These are phyloP conservation scores for Caenorhabditis inopinata DNA, from an alignment of 1,140 invertebrate species.

Conservation along the genomic window DNA sequence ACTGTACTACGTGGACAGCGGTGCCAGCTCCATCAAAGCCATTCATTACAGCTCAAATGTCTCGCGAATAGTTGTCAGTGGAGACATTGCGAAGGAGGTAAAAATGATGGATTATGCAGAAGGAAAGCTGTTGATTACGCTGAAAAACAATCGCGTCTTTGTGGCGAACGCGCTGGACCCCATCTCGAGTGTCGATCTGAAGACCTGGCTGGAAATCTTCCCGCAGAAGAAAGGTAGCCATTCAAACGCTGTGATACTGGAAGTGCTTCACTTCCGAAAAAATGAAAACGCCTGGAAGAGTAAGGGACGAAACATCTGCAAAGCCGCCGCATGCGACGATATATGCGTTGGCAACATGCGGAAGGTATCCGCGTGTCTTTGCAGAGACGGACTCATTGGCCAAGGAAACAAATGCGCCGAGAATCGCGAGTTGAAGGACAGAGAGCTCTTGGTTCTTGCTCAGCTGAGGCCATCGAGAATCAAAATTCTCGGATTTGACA, in stretches of 20 bases:
- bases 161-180: not conserved
- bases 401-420: not conserved
- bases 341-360: not conserved
- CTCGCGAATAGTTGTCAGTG: not conserved
- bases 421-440: not conserved
- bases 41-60: not conserved
- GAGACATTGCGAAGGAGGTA: not conserved
- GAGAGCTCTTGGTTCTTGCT: not conserved
- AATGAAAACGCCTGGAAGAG: constrained; percentile 7
- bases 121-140: not conserved
- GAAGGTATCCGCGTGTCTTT: not conserved
- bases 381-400: not conserved
- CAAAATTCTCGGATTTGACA: not conserved
- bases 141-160: not conserved
- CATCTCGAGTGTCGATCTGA: not conserved
- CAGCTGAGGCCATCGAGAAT: not conserved
- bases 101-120: not conserved
- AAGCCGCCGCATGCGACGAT: not conserved
- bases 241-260: not conserved
- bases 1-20: not conserved
- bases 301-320: constrained; percentile 4
- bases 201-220: not conserved
- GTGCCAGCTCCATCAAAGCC: not conserved
- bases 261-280: not conserved
- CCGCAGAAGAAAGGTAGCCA: not conserved